Evolutionary conservation across 2,113 vertebrate genomes (phyloP), one percentile per base, ranked within the genome.

Genomic region (Columbina picui): DNA sequence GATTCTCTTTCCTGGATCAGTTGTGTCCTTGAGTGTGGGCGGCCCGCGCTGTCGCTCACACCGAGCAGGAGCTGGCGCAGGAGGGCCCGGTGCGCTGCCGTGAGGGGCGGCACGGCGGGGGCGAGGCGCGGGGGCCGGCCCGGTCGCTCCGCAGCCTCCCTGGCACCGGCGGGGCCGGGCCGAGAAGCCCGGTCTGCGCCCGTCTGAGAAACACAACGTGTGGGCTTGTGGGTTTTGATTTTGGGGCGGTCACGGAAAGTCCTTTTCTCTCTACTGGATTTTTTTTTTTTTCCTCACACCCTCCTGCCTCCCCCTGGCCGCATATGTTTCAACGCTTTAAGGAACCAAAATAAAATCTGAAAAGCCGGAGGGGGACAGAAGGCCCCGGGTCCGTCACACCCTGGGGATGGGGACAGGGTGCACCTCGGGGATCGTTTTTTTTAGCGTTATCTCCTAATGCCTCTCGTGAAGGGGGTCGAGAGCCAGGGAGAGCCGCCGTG

Each of bases 361-460:
- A 67, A 80, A 80, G 38, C 9, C 4, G 3, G 63, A 57, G 45
- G 1, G 2, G 8, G 45, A 32, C 36, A 53, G 43, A 63, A 73
- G 23, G 6, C 10, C 12, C 36, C 4, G 1, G 25, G 6, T 9
- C 9, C 2, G 23, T 9, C 3, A 11, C 12, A 19, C 3, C 8
- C 27, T 5, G 19, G 25, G 41, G 12, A 19, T 18, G 32, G 6
- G 26, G 16, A 53, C 16, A 12, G 14, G 4, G 47, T 49, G 2
- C 34, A 3, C 1, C 0, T 4, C 3, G 4, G 20, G 19, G 21
- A 30, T 39, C 1, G 8, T 2, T 27, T 7, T 7, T 73, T 23
- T 29, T 6, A 29, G 23, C 4, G 2, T 81, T 73, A 20, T 12
- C 50, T 20, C 1, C 22, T 21, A 34, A 23, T 10, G 52, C 41